These are phyloP conservation scores for Drosophila eohydei DNA, from an alignment of 2,888 invertebrate species.

Conservation along the genomic window DNA sequence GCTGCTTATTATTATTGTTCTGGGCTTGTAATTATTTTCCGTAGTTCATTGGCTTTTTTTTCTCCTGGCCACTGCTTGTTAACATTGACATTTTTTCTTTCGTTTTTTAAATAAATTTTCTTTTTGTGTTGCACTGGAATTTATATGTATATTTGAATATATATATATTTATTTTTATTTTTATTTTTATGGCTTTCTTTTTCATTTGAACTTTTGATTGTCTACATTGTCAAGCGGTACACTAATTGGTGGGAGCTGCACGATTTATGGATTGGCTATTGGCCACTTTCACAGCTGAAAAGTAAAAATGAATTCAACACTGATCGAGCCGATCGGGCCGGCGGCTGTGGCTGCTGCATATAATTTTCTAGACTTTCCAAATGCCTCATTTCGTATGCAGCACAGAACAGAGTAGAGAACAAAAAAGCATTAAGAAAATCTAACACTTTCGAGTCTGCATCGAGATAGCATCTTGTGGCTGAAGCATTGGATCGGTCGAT, in stretches of 20 bases:
- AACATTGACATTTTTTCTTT: constrained; percentile 40
- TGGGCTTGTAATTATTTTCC: constrained; percentile 70
- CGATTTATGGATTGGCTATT: constrained; percentile 33
- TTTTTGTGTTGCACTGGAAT: constrained; percentile 25
- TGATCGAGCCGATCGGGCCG: constrained; percentile 54
- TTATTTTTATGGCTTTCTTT: constrained; percentile 43
- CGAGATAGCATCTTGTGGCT: constrained; percentile 32
- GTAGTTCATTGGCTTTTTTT: constrained; percentile 42
- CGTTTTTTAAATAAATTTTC: constrained; percentile 40
- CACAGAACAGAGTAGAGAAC: constrained; percentile 33
- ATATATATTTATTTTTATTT: constrained; percentile 13
- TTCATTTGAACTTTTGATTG: constrained; percentile 37
- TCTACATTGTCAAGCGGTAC: constrained; percentile 49
- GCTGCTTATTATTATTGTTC: constrained; percentile 69
- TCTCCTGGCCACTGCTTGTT: constrained; percentile 41
- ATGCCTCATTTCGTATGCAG: constrained; percentile 53
- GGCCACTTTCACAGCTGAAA: constrained; percentile 53
- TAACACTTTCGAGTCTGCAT: constrained; percentile 47
- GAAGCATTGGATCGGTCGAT: constrained; percentile 57
- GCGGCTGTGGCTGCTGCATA: constrained; percentile 11
- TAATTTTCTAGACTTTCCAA: constrained; percentile 36
- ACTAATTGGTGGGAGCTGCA: constrained; percentile 33
- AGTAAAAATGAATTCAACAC: constrained; percentile 42
- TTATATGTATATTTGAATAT: constrained; percentile 21
- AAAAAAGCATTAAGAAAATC: constrained; percentile 20